Percentiles rank a stretch among this genome's conserved stretches.
Conservation (phyloP, 2,888 invertebrate genomes). For the Charanyca ferruginea region DNA sequence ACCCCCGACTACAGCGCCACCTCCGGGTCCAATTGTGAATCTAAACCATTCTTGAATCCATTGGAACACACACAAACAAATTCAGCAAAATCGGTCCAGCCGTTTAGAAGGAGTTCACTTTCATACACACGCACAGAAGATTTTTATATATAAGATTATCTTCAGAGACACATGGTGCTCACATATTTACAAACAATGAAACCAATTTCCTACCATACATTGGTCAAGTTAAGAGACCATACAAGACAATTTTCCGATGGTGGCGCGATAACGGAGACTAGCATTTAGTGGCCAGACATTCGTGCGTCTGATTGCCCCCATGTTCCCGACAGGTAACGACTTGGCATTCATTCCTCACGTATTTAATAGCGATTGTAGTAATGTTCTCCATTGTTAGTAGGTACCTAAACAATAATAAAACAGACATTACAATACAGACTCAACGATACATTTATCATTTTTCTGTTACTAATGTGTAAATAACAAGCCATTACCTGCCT, state of each 20-base stretch:
- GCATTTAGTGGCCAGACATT: not conserved
- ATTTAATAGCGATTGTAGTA: not conserved
- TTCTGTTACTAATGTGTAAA: conserved; percentile 23
- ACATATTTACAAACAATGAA: too few relatives aligned
- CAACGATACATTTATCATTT: conserved; percentile 26
- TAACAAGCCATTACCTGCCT: conserved; percentile 10
- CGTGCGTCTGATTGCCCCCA: conserved; percentile 13
- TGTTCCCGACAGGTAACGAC: conserved; percentile 7
- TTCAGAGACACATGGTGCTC: too few relatives aligned
- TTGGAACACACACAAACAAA: too few relatives aligned
- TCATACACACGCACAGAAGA: too few relatives aligned
- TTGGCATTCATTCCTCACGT: conserved; percentile 7
- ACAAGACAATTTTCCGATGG: not conserved
- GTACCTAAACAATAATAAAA: conserved; percentile 8
- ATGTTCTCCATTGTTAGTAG: conserved; percentile 20
- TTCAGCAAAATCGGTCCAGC: too few relatives aligned
- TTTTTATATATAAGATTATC: too few relatives aligned
- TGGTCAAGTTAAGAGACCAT: not conserved
- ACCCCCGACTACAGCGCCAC: too few relatives aligned
- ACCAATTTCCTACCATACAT: not conserved
- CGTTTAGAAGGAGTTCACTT: too few relatives aligned
- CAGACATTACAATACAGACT: not conserved
- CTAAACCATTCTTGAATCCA: too few relatives aligned
- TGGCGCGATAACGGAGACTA: not conserved
- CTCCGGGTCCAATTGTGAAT: too few relatives aligned